Evolutionary conservation across 2,113 vertebrate genomes (phyloP).

Genomic region (Hemichromis elongatus): DNA sequence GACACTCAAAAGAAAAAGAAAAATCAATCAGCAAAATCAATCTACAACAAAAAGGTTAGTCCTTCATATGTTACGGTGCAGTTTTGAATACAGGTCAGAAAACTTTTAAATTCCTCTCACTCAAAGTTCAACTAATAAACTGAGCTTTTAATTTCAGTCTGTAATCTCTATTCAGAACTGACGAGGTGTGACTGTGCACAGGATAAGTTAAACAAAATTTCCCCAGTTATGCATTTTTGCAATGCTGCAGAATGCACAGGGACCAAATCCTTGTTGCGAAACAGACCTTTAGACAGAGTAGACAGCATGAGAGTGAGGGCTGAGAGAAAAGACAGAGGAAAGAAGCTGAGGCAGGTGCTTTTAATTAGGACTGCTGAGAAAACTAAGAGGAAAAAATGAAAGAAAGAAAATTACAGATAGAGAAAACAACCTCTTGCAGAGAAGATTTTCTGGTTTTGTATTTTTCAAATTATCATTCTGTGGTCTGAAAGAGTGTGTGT

Average conservation of each 20-base stretch:
- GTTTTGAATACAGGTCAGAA: neutral
- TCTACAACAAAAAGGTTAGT: neutral
- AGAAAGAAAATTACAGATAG: neutral
- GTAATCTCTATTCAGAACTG: neutral
- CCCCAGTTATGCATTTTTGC: neutral
- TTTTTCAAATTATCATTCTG: slow-evolving; percentile 59
- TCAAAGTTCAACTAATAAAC: neutral
- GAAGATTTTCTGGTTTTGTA: slow-evolving; percentile 48
- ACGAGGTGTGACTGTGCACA: neutral
- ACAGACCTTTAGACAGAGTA: neutral
- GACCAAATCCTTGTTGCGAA: neutral
- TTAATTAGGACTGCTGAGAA: slow-evolving; percentile 32
- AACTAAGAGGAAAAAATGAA: slow-evolving; percentile 29
- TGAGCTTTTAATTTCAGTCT: neutral
- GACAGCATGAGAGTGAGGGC: neutral
- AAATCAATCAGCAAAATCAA: neutral
- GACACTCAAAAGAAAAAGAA: neutral
- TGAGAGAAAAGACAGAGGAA: neutral
- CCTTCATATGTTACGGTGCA: neutral
- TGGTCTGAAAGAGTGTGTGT: slow-evolving; percentile 12
- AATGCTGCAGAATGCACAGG: neutral
- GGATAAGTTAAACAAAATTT: neutral
- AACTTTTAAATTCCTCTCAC: neutral
- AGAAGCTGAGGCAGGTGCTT: slow-evolving; percentile 29
- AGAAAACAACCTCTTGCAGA: slow-evolving; percentile 10